Evolutionary conservation across 2,113 vertebrate species (phyloP).

Genomic region (Thermophis baileyi): DNA sequence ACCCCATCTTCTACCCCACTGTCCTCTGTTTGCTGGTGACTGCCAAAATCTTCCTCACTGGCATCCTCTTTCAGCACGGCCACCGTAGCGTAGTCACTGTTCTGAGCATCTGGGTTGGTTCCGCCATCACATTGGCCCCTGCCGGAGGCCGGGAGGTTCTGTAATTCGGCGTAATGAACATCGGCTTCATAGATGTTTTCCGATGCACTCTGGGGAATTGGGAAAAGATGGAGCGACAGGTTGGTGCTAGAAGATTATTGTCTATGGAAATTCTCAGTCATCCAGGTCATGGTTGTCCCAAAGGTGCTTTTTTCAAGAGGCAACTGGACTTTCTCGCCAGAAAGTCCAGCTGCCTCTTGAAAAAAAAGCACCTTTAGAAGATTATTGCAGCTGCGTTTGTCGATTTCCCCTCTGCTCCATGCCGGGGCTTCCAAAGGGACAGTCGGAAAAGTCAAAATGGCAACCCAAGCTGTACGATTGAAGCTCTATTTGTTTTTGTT

Average conservation of each 20-base stretch:
- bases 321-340: no score
- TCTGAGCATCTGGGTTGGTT: neutral
- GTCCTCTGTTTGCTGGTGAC: neutral
- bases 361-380: no score
- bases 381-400: neutral
- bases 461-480: neutral
- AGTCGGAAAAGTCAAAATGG: neutral
- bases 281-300: no score
- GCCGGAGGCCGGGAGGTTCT: neutral
- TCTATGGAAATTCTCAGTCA: no score
- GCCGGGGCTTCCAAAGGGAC: neutral
- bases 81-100: conserved; percentile 2
- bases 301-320: no score
- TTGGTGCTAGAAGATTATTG: neutral
- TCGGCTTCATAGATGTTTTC: neutral
- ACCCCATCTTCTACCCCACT: rapidly evolving
- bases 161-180: conserved; percentile 10
- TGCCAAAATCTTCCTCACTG: no score
- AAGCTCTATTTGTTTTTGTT: neutral
- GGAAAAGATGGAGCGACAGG: neutral
- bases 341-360: no score
- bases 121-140: conserved; percentile 12
- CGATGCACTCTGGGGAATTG: neutral
- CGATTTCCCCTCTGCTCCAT: neutral
- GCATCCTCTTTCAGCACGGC: neutral